Evolutionary conservation across 1,140 invertebrate genomes (phyloP), one percentile per base, ranked within the genome.

Genomic region (Drosophila prosaltans): DNA sequence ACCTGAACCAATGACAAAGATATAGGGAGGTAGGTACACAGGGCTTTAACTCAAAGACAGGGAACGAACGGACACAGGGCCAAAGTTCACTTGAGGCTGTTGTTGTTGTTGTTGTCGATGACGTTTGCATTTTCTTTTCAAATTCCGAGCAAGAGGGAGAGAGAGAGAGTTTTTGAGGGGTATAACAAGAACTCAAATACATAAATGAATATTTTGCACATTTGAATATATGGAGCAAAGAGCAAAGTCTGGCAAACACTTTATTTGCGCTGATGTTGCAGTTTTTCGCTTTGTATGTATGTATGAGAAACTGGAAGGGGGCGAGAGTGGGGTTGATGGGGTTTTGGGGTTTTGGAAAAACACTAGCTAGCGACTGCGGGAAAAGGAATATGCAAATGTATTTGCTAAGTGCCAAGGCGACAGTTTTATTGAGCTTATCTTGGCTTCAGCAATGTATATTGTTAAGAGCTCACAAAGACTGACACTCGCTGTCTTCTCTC

Each of bases 401-500:
- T 79, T 80, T 79, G 83, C 67, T 76, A 88, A 86, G 83, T 88
- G 83, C 72, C 83, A 88, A 77, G 80, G 83, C 83, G 83, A 86
- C 83, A 86, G 69, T 86, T 86, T 83, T 86, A 86, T 86, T 86
- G 80, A 88, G 83, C 83, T 86, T 86, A 86, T 88, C 83, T 83
- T 70, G 69, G 82, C 77, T 80, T 30, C 57, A 68, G 8, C 24
- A 16, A 54, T 21, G 11, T 57, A 39, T 36, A 28, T 51, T 68
- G 21, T 21, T 21, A 6, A 16, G 61, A 63, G 43, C 1, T 63
- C 43, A 21, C 30, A 36, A 51, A 40, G 57, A 58, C 57, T 36
- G 43, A 68, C 55, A 68, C 45, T 51, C 21, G 45, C 45, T 51
- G 45, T 51, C 45, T 51, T 51, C 24, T 26, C 45, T 26, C 45